These are phyloP conservation scores for Philereme transversata DNA, from an alignment of 2,888 invertebrate genomes.

Conservation along the genomic window DNA sequence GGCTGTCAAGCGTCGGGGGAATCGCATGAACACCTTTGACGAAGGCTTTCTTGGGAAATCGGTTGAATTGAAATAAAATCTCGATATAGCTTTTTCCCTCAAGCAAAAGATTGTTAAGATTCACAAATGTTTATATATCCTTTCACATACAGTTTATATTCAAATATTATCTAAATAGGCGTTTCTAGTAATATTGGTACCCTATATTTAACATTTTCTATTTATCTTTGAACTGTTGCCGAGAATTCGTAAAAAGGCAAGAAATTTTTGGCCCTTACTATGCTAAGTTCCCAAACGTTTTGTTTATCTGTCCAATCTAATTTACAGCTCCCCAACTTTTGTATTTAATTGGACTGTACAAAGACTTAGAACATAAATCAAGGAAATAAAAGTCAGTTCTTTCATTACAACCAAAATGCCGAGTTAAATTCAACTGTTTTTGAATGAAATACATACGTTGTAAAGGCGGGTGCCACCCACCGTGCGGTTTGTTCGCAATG, in stretches of 20 bases:
- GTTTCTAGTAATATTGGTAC: too few species aligned
- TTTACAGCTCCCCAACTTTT: conserved; percentile 39
- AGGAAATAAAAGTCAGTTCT: conserved; percentile 36
- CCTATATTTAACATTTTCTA: too few species aligned
- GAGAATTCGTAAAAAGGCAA: conserved; percentile 9
- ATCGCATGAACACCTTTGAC: conserved; percentile 13
- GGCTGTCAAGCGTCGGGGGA: conserved; percentile 25
- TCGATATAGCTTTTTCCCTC: too few species aligned
- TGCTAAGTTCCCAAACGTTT: conserved; percentile 30
- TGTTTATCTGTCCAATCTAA: conserved; percentile 43
- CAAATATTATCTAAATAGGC: too few species aligned
- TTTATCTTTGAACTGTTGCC: not conserved
- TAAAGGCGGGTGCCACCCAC: conserved; percentile 4
- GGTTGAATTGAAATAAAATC: too few species aligned
- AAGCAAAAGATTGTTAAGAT: too few species aligned
- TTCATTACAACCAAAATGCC: conserved; percentile 30
- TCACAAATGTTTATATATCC: too few species aligned
- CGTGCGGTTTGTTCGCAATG: conserved; percentile 7
- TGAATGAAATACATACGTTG: conserved; percentile 29
- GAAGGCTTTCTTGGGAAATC: conserved; percentile 7
- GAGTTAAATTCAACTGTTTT: conserved; percentile 26
- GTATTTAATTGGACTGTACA: conserved; percentile 41
- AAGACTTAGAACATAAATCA: conserved; percentile 36
- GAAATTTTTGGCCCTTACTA: conserved; percentile 9
- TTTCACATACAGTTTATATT: too few species aligned